Percentiles rank a stretch among this genome's conserved stretches.
Evolutionary conservation across 2,888 invertebrate species (phyloP).

Genomic region (Rapana venosa): DNA sequence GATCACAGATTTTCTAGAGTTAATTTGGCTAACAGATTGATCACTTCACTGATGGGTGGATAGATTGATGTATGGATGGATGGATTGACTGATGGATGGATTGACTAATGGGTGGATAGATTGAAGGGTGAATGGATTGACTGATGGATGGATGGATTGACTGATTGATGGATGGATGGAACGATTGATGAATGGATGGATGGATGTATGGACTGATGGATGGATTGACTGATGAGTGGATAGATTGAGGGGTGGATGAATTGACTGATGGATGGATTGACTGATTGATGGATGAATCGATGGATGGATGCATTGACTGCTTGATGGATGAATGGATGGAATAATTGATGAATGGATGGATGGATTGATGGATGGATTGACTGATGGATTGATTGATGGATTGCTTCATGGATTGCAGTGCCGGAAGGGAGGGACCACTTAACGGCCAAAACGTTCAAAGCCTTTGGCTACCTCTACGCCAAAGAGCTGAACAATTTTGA

Average conservation of each 20-base stretch:
- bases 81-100: too few relatives aligned
- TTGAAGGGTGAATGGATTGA: too few relatives aligned
- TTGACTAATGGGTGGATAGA: too few relatives aligned
- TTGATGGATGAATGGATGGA: neutral
- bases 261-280: neutral
- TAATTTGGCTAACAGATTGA: too few relatives aligned
- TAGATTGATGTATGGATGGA: too few relatives aligned
- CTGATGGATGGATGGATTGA: too few relatives aligned
- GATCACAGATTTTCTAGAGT: too few relatives aligned
- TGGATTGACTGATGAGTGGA: neutral
- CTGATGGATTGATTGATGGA: neutral
- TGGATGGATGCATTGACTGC: neutral
- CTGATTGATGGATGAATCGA: neutral
- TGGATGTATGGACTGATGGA: neutral
- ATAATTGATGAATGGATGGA: neutral
- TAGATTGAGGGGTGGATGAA: neutral
- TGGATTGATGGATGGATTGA: neutral
- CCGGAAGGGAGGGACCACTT: conserved; percentile 34
- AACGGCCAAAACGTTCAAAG: conserved; percentile 31
- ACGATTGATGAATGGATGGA: too few relatives aligned
- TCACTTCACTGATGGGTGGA: too few relatives aligned
- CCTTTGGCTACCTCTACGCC: conserved; percentile 13
- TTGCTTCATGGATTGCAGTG: neutral
- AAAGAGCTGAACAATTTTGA: conserved; percentile 37
- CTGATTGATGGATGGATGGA: too few relatives aligned